Evolutionary conservation across 2,797 vertebrate genomes (phyloP).

Genomic region (Amniataba percoides): DNA sequence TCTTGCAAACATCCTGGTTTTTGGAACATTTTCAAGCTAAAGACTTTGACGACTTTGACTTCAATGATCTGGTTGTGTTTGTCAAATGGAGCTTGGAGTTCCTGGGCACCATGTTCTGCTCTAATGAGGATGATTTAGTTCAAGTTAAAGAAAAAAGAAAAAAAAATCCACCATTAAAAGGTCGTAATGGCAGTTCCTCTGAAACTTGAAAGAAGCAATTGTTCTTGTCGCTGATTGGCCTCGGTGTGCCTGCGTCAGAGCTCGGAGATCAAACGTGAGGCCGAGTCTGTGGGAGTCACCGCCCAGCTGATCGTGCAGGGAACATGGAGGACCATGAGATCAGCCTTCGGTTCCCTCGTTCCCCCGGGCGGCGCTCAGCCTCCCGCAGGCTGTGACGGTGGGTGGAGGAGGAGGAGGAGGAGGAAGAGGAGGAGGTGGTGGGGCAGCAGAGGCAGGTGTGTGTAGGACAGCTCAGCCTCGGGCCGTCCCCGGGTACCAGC

Average conservation of each 20-base stretch:
- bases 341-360: not conserved
- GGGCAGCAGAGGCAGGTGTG: constrained; percentile 80
- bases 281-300: not conserved
- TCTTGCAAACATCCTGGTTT: constrained; percentile 1
- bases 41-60: not conserved
- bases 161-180: constrained; percentile 5
- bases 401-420: constrained; percentile 24
- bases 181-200: not conserved
- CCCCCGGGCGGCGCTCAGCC: not conserved
- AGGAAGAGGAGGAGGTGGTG: constrained; percentile 26
- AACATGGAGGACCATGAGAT: constrained; percentile 36
- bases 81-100: not conserved
- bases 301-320: constrained; percentile 2
- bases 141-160: not conserved
- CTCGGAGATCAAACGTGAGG: not conserved
- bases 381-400: constrained; percentile 30
- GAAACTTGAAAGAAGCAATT: not conserved
- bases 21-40: not conserved
- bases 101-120: not conserved
- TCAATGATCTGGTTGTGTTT: not conserved
- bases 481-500: constrained; percentile 85
- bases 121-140: not conserved
- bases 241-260: not conserved
- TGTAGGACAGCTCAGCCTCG: constrained; percentile 81
- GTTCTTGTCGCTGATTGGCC: not conserved